phyloP scores from a whole-genome alignment of 2,797 vertebrate species.

The Potorous gilbertii region DNA sequence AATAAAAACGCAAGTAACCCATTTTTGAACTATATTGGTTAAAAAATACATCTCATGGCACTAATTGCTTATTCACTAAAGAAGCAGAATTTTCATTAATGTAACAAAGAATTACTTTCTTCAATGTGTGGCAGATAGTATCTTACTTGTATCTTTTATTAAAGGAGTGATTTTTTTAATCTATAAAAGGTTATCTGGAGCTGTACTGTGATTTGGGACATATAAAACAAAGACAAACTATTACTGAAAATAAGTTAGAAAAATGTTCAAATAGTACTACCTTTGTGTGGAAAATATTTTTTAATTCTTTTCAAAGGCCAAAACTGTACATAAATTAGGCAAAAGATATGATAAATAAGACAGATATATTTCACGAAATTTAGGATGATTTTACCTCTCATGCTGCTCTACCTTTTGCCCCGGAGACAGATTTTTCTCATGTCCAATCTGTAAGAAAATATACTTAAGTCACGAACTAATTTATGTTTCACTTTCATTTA shows the following conservation, averaged over 20 bases:
- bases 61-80: not conserved
- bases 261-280: not conserved
- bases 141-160: not conserved
- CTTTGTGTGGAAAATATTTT: not conserved
- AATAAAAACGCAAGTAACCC: not conserved
- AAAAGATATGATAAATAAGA: not conserved
- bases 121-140: not conserved
- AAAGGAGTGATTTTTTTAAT: not conserved
- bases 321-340: not conserved
- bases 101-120: not conserved
- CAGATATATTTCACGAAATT: slow-evolving; percentile 7
- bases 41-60: not conserved
- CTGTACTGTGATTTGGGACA: slow-evolving; percentile 24
- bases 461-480: not conserved
- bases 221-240: slow-evolving; percentile 32
- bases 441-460: slow-evolving; percentile 72
- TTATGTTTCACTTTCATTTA: slow-evolving; percentile 23
- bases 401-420: slow-evolving; percentile 75
- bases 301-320: slow-evolving; percentile 50
- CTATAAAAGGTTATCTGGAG: slow-evolving; percentile 20
- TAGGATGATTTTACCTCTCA: slow-evolving; percentile 83
- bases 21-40: not conserved
- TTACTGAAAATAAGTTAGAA: slow-evolving; percentile 34
- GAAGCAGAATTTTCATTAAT: not conserved
- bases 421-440: slow-evolving; percentile 75